Conservation (phyloP, 2,797 vertebrate genomes). For the Setipinna tenuifilis region DNA sequence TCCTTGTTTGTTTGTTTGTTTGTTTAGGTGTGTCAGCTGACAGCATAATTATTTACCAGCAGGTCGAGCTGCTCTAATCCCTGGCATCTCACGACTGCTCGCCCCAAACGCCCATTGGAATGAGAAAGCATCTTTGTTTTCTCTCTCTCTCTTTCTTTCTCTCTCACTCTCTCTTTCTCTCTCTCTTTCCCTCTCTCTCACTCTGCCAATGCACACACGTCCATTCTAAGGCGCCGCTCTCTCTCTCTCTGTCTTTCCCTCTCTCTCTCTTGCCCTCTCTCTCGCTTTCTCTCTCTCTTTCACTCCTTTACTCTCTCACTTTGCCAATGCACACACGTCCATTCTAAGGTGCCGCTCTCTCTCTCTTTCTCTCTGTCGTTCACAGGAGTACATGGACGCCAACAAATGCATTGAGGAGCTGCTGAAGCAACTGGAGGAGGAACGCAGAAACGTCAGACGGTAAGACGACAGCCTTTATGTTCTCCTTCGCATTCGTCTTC, state of each 20-base stretch:
- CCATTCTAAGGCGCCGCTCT: too few species aligned
- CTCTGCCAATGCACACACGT: too few species aligned
- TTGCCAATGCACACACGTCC: conserved; percentile 47
- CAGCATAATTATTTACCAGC: not conserved
- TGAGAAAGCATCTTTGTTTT: conserved; percentile 42
- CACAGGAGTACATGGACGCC: conserved; percentile 88
- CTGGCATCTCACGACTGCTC: not conserved
- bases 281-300: not conserved
- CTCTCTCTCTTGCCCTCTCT: not conserved
- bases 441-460: conserved; percentile 84
- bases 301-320: not conserved
- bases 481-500: too few species aligned
- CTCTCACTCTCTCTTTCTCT: too few species aligned
- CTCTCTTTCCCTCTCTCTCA: too few species aligned
- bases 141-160: too few species aligned
- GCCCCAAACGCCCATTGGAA: not conserved
- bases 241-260: too few species aligned
- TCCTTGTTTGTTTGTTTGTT: conserved; percentile 31
- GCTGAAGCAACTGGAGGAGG: conserved; percentile 86
- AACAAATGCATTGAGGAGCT: conserved; percentile 88
- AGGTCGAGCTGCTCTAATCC: not conserved
- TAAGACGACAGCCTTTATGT: conserved; percentile 61
- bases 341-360: not conserved
- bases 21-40: conserved; percentile 1
- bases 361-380: conserved; percentile 42